phyloP scores from a whole-genome alignment of 2,888 invertebrate species.

The Rhingia rostrata region DNA sequence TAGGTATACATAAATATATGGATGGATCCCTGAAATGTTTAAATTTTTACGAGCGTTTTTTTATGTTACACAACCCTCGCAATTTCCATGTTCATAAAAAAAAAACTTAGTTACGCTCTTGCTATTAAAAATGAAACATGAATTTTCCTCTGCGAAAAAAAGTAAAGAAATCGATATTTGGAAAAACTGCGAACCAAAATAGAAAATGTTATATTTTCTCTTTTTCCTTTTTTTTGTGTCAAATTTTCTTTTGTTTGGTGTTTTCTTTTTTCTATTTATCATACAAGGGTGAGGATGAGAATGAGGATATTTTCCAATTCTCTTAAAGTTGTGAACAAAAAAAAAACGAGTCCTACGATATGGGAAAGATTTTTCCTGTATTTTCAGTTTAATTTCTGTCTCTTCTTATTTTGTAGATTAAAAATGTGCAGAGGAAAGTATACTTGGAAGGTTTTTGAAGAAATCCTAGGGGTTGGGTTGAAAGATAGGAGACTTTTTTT shows the following conservation, averaged over 20 bases:
- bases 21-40: slow-evolving; percentile 10
- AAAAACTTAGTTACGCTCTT: slow-evolving; percentile 19
- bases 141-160: slow-evolving; percentile 9
- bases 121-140: slow-evolving; percentile 12
- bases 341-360: slow-evolving; percentile 1
- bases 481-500: slow-evolving; percentile 10
- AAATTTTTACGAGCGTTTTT: slow-evolving; percentile 18
- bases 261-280: slow-evolving; percentile 17
- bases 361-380: slow-evolving; percentile 19
- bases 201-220: slow-evolving; percentile 24
- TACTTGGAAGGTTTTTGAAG: slow-evolving; percentile 58
- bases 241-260: slow-evolving; percentile 17
- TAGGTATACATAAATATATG: not conserved
- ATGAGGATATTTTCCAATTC: slow-evolving; percentile 28
- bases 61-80: not conserved
- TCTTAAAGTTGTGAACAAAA: not conserved
- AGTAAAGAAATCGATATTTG: slow-evolving; percentile 13
- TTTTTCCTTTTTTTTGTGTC: slow-evolving; percentile 7
- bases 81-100: not conserved
- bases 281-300: slow-evolving; percentile 14
- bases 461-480: slow-evolving; percentile 30
- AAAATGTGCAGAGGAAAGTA: slow-evolving; percentile 57
- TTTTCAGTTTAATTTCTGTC: slow-evolving; percentile 51
- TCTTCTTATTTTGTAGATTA: slow-evolving; percentile 53
- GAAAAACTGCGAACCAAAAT: slow-evolving; percentile 47